Evolutionary conservation across 2,113 vertebrate species (phyloP).

Genomic region (Globicephala melas): DNA sequence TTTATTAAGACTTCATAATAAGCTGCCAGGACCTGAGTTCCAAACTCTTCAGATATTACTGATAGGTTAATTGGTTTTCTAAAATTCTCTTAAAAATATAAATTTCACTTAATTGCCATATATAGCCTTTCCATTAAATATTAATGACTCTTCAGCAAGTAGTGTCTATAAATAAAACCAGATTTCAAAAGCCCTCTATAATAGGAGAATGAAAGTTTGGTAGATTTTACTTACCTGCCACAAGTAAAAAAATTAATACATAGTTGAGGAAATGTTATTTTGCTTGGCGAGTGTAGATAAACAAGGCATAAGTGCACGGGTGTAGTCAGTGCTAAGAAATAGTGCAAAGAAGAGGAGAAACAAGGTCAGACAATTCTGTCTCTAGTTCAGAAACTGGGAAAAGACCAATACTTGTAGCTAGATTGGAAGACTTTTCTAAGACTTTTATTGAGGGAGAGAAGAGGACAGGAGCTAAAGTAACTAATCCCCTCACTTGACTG

Average conservation of each 20-base stretch:
- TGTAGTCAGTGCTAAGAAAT: background rate
- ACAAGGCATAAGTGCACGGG: background rate
- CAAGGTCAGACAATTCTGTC: background rate
- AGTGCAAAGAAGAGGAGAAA: background rate
- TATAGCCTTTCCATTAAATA: background rate
- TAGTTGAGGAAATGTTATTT: background rate
- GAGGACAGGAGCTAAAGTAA: background rate
- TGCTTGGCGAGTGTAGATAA: background rate
- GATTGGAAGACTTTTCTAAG: background rate
- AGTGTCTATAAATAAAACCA: background rate
- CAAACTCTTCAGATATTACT: background rate
- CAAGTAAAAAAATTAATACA: background rate
- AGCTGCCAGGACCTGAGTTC: background rate
- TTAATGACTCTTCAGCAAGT: slow-evolving; percentile 1
- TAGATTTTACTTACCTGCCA: background rate
- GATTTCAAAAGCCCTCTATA: background rate
- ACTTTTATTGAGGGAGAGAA: background rate
- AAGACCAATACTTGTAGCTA: background rate
- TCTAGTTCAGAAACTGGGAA: background rate
- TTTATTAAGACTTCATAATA: background rate
- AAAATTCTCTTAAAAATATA: background rate
- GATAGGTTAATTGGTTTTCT: background rate
- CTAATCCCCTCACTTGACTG: background rate
- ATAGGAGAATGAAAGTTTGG: background rate
- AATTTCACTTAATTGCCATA: background rate